Conservation (phyloP, 2,797 vertebrate species). For the Ispidina lecontei region DNA sequence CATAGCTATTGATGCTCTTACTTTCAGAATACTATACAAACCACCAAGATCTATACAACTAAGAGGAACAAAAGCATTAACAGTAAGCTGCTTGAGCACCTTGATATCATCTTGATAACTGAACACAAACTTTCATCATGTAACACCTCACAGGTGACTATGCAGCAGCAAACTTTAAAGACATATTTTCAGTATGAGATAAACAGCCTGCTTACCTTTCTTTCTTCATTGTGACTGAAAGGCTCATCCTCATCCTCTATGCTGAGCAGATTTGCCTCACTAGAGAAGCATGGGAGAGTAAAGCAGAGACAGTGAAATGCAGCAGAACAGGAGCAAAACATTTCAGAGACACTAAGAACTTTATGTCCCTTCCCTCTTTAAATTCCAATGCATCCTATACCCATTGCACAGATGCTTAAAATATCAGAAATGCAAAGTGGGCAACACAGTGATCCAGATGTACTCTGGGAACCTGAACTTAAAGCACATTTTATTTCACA, state of each 20-base stretch:
- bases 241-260: conserved; percentile 83
- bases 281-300: conserved; percentile 47
- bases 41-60: neutral
- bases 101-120: neutral
- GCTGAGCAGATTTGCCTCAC: conserved; percentile 83
- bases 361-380: neutral
- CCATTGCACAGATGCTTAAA: neutral
- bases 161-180: neutral
- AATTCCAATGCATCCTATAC: neutral
- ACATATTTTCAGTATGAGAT: neutral
- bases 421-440: neutral
- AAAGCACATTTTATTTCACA: neutral
- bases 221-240: conserved; percentile 79
- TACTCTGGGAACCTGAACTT: neutral
- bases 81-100: neutral
- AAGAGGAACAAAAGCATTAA: neutral
- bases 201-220: conserved; percentile 83
- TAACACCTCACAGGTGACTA: neutral
- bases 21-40: neutral
- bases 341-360: neutral
- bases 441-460: neutral
- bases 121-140: neutral
- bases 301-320: neutral
- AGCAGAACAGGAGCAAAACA: neutral
- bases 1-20: neutral